These are phyloP conservation scores for Acanthosepion lycidas DNA, from an alignment of 2,888 invertebrate species.

Conservation along the genomic window DNA sequence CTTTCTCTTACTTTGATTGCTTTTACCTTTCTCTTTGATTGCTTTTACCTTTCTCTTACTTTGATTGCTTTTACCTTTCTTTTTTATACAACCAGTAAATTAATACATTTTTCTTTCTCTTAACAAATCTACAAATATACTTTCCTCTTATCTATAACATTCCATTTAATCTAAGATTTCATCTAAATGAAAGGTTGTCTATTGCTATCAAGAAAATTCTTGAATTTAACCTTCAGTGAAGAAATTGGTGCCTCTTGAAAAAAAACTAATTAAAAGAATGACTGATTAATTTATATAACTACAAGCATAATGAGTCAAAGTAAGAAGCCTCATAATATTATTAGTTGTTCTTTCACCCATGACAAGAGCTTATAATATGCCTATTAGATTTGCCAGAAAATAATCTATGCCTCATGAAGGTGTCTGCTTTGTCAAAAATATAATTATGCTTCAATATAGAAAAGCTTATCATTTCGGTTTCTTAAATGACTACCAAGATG, in stretches of 20 bases:
- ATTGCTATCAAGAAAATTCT: too few species aligned
- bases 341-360: not conserved
- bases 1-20: too few species aligned
- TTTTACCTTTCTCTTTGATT: too few species aligned
- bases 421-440: not conserved
- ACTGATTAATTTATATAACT: not conserved
- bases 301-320: not conserved
- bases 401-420: not conserved
- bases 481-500: not conserved
- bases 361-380: not conserved
- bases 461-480: not conserved
- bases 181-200: too few species aligned
- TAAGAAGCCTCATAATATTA: not conserved
- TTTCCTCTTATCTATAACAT: too few species aligned
- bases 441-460: not conserved
- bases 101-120: too few species aligned
- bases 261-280: not conserved
- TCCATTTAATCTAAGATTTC: too few species aligned
- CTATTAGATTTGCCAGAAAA: not conserved
- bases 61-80: too few species aligned
- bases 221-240: not conserved
- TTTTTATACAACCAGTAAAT: too few species aligned
- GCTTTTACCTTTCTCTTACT: too few species aligned
- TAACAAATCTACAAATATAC: too few species aligned
- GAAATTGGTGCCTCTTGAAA: not conserved